phyloP scores from a whole-genome alignment of 1,140 invertebrate genomes.

The Diplogasteroides magnus region DNA sequence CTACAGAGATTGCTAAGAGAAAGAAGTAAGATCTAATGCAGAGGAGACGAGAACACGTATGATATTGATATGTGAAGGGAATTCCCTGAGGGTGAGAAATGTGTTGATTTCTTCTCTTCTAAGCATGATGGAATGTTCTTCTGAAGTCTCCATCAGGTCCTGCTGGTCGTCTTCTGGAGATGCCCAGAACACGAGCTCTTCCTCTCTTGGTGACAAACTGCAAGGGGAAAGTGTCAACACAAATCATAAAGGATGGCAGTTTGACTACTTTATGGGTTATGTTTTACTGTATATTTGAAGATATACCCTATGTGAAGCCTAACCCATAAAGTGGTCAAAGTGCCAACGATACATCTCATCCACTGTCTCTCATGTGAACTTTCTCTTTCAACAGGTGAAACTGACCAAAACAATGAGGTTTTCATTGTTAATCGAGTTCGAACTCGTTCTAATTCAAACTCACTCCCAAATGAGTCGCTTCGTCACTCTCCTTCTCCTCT shows the following conservation, averaged over 20 bases:
- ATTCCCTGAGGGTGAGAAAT: not conserved
- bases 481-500: not conserved
- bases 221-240: not conserved
- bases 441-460: not conserved
- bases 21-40: not conserved
- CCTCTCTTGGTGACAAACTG: not conserved
- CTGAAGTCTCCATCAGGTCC: not conserved
- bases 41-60: too few relatives aligned
- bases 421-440: not conserved
- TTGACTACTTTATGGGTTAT: not conserved
- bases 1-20: not conserved
- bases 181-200: not conserved
- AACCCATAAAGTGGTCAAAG: not conserved
- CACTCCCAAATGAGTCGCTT: too few relatives aligned
- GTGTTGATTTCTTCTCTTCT: not conserved
- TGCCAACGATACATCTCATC: not conserved
- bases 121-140: not conserved
- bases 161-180: not conserved
- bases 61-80: too few relatives aligned
- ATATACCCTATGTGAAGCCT: not conserved
- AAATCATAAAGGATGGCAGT: not conserved
- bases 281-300: not conserved
- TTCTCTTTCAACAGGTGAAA: not conserved
- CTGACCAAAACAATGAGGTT: not conserved
- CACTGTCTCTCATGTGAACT: not conserved